A percentile compares a stretch with the other conserved stretches of the same genome.
phyloP scores from a whole-genome alignment of 2,113 vertebrate species.

The Tenebrosternarchus preto region DNA sequence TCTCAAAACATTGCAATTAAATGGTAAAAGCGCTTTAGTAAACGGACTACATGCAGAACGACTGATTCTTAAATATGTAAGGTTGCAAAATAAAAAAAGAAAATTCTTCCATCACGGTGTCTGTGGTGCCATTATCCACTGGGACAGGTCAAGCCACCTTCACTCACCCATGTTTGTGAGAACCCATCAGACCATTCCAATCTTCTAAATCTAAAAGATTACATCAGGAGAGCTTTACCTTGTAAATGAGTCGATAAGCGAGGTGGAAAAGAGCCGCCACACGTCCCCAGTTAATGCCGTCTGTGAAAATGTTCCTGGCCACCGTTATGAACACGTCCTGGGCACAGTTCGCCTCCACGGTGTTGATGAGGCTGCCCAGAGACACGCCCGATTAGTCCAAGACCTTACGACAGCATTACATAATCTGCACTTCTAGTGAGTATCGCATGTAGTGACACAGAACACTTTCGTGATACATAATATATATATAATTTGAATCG shows the following conservation, averaged over 20 bases:
- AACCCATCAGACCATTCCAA: background rate
- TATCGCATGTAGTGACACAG: too few relatives aligned
- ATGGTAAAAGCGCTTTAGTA: background rate
- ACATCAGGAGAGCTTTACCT: conserved; percentile 59
- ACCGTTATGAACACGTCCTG: conserved; percentile 74
- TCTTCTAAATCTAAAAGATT: background rate
- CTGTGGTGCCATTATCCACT: too few relatives aligned
- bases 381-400: background rate
- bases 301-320: conserved; percentile 70
- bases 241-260: conserved; percentile 74
- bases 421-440: too few relatives aligned
- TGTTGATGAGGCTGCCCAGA: conserved; percentile 67
- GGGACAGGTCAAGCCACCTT: too few relatives aligned
- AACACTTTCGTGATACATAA: too few relatives aligned
- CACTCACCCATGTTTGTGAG: background rate
- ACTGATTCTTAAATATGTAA: too few relatives aligned
- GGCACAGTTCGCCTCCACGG: conserved; percentile 67
- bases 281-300: conserved; percentile 78
- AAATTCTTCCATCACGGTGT: too few relatives aligned
- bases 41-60: too few relatives aligned
- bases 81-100: too few relatives aligned
- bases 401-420: too few relatives aligned
- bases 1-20: background rate
- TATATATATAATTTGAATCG: too few relatives aligned
- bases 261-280: conserved; percentile 76